A percentile compares a stretch with the other conserved stretches of the same genome.
phyloP scores from a whole-genome alignment of 1,140 invertebrate genomes.

The Meteorus sp. region DNA sequence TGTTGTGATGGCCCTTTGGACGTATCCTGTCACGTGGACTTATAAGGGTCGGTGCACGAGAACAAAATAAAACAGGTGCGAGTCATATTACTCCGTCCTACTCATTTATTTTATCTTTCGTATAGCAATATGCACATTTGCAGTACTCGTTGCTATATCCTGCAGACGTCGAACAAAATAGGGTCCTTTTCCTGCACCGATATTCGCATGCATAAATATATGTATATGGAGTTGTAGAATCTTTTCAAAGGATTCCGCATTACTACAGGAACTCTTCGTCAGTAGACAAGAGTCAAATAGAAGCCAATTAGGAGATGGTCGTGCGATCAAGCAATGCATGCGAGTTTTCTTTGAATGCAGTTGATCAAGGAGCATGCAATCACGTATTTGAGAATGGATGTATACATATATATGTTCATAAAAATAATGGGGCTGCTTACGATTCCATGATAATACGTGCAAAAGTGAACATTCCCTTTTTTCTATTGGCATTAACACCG shows the following conservation, averaged over 20 bases:
- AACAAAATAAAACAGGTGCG: constrained; percentile 28
- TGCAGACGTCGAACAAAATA: too few species aligned
- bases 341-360: too few species aligned
- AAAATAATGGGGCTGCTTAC: too few species aligned
- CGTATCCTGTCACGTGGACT: constrained; percentile 9
- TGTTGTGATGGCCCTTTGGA: too few species aligned
- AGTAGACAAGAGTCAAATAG: background rate
- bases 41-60: constrained; percentile 19
- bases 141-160: background rate
- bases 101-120: background rate
- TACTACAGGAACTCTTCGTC: background rate
- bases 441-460: background rate
- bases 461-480: background rate
- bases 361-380: too few species aligned
- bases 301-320: constrained; percentile 4
- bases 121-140: background rate
- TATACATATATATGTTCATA: too few species aligned
- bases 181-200: too few species aligned
- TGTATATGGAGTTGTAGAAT: background rate
- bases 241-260: constrained; percentile 1
- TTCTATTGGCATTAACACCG: constrained; percentile 12
- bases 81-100: constrained; percentile 25
- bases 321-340: too few species aligned
- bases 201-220: too few species aligned
- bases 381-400: too few species aligned